Conservation (phyloP, 2,113 vertebrate genomes). For the Lepisosteus oculatus region DNA sequence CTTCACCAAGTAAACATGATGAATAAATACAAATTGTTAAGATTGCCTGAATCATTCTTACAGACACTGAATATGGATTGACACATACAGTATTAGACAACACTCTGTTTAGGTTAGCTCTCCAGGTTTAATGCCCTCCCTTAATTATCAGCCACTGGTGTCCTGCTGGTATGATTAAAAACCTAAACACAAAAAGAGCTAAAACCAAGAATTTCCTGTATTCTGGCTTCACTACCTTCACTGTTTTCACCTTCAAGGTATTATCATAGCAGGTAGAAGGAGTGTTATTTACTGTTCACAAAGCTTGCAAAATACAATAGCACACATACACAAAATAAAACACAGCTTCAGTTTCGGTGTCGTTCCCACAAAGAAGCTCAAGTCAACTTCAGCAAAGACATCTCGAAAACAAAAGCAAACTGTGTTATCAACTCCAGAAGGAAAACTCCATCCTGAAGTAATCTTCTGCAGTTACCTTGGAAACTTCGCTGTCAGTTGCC, state of each 20-base stretch:
- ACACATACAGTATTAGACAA: background rate
- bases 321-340: slow-evolving; percentile 40
- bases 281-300: slow-evolving; percentile 35
- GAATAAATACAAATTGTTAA: background rate
- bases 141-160: too few species aligned
- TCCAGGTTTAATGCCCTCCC: too few species aligned
- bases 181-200: too few species aligned
- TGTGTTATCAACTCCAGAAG: slow-evolving; percentile 54
- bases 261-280: slow-evolving; percentile 31
- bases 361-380: slow-evolving; percentile 24
- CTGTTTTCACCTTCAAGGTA: slow-evolving; percentile 34
- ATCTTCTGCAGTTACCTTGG: slow-evolving; percentile 41
- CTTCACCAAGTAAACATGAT: slow-evolving; percentile 16
- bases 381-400: slow-evolving; percentile 29
- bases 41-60: background rate
- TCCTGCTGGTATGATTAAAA: too few species aligned
- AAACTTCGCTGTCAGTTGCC: slow-evolving; percentile 31
- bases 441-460: slow-evolving; percentile 39
- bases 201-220: too few species aligned
- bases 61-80: slow-evolving; percentile 2
- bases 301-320: slow-evolving; percentile 39
- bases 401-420: slow-evolving; percentile 25
- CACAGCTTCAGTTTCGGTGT: slow-evolving; percentile 21
- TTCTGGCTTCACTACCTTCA: too few species aligned
- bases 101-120: too few species aligned